Base-by-base conservation (phyloP, 2,888 invertebrate species). In the Leptura quadrifasciata region DNA sequence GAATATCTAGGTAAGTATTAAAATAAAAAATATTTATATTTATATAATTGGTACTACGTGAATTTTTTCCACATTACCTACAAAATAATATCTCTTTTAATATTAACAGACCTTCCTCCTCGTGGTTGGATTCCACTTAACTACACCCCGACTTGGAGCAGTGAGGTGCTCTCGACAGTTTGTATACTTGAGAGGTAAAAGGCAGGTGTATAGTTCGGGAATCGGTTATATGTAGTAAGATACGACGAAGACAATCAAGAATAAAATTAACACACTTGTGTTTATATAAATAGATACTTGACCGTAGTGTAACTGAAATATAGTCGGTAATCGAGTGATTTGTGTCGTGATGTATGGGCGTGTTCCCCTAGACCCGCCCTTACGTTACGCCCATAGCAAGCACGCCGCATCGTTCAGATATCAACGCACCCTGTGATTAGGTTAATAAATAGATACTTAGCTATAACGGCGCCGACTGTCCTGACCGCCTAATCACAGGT, bases 391-490 rank as follows among this genome's bases (percentile, higher is more conserved):
- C 80, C 79, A 77, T 78, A 76, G 72, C 77, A 63, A 75, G 79
- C 76, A 77, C 76, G 77, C 74, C 76, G 80, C 75, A 76, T 75
- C 77, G 77, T 76, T 69, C 73, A 65, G 75, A 73, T 80, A 78
- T 81, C 83, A 82, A 83, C 81, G 84, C 87, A 88, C 88, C 88
- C 88, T 87, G 88, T 88, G 86, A 88, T 88, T 88, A 88, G 85
- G 83, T 84, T 88, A 88, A 88, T 88, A 88, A 88, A 88, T 88
- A 88, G 88, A 88, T 87, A 86, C 87, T 87, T 86, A 86, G 86
- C 84, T 81, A 82, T 78, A 85, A 80, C 85, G 87, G 87, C 88
- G 87, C 87, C 86, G 86, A 83, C 85, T 76, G 84, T 83, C 85
- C 85, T 85, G 86, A 86, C 87, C 86, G 87, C 86, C 87, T 88